These are phyloP conservation scores for Dromococcyx pavoninus DNA, from an alignment of 2,797 vertebrate genomes.

Conservation along the genomic window DNA sequence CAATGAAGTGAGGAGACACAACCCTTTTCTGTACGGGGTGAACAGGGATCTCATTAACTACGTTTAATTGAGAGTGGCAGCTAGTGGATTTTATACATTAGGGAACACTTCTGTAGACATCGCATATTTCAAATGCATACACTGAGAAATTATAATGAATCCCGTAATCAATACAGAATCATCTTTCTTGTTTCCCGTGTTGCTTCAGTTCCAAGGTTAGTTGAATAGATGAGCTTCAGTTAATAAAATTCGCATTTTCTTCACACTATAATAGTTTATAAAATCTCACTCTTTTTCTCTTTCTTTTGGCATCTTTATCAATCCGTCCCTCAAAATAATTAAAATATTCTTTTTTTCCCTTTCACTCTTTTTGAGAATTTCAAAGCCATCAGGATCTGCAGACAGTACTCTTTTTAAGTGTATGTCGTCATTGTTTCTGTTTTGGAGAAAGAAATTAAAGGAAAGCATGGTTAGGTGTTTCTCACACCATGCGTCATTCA, in stretches of 20 bases:
- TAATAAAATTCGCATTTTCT: constrained; percentile 51
- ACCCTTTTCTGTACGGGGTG: constrained; percentile 1
- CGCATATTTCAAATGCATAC: constrained; percentile 41
- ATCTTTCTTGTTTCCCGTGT: constrained; percentile 24
- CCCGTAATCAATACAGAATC: constrained; percentile 51
- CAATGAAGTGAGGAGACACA: constrained; percentile 23
- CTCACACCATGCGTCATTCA: accelerated
- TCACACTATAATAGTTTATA: neutral
- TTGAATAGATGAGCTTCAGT: constrained; percentile 6
- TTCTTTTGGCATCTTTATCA: neutral
- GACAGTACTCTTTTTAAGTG: neutral
- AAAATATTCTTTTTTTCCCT: neutral
- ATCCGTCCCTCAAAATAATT: neutral
- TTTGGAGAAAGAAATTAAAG: neutral
- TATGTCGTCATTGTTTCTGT: neutral
- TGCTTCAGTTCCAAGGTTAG: constrained; percentile 43
- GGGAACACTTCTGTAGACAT: constrained; percentile 63
- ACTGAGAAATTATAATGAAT: constrained; percentile 64
- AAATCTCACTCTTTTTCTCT: neutral
- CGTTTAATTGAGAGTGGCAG: constrained; percentile 65
- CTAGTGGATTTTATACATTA: constrained; percentile 62
- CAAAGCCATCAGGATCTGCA: neutral
- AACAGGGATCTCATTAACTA: constrained; percentile 63
- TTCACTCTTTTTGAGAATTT: neutral
- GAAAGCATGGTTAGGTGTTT: neutral